Evolutionary conservation across 2,113 vertebrate species (phyloP), one percentile per base, ranked within the genome.

Genomic region (Heteronetta atricapilla): DNA sequence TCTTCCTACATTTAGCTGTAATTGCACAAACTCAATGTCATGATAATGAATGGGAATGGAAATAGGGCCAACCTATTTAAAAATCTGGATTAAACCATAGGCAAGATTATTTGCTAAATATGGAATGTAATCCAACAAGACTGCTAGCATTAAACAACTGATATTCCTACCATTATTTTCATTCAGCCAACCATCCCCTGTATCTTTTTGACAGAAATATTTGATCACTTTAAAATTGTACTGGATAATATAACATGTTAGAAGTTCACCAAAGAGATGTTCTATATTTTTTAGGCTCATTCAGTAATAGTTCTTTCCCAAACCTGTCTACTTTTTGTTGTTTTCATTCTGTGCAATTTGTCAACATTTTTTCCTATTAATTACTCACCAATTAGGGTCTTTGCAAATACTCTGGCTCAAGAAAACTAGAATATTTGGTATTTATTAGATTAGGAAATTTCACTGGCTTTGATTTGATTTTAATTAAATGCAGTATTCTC

Each of bases 381-480:
- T 56, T 89, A 95, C 36, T 76, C 94, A 75, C 73, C 77, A 90
- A 81, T 88, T 95, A 86, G 33, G 91, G 81, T 83, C 70, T 91
- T 83, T 67, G 82, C 38, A 92, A 91, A 75, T 88, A 83, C 53
- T 88, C 72, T 88, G 52, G 72, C 60, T 78, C 56, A 85, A 73
- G 82, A 92, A 95, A 96, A 79, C 70, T 77, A 63, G 87, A 89
- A 53, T 93, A 97, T 95, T 73, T 96, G 86, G 56, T 67, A 80
- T 95, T 96, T 94, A 94, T 96, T 97, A 97, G 70, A 77, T 66
- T 59, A 64, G 63, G 72, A 62, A 86, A 88, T 86, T 92, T 70
- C 66, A 90, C 55, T 89, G 88, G 80, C 46, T 92, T 82, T 82
- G 56, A 97, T 95, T 96, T 94, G 26, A 77, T 91, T 95, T 93